Evolutionary conservation across 2,113 vertebrate species (phyloP).

Genomic region (Tychaedon coryphoeus): DNA sequence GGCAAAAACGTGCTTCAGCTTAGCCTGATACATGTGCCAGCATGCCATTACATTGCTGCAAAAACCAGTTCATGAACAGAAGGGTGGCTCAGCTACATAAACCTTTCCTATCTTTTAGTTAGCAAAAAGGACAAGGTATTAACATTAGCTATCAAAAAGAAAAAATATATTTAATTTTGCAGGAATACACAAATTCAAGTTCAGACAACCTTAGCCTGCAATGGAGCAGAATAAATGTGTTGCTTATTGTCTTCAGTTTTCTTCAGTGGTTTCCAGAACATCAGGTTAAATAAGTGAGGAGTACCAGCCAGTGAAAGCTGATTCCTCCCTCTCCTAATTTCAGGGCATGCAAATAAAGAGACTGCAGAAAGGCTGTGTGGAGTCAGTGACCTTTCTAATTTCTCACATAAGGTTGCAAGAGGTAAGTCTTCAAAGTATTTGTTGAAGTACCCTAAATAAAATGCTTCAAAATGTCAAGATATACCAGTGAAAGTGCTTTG

Average conservation of each 20-base stretch:
- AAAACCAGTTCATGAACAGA: background rate
- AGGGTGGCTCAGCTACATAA: background rate
- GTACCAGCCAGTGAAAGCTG: background rate
- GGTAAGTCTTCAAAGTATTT: background rate
- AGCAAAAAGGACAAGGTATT: accelerated
- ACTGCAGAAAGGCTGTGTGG: background rate
- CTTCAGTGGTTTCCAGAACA: background rate
- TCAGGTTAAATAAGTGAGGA: background rate
- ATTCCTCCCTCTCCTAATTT: background rate
- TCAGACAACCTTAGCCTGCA: background rate
- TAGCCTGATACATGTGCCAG: background rate
- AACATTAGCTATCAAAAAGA: background rate
- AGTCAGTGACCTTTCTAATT: background rate
- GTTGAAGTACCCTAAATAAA: background rate
- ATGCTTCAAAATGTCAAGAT: background rate
- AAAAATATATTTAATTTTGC: background rate
- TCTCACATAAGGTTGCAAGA: background rate
- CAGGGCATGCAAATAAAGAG: background rate
- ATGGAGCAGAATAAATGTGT: accelerated
- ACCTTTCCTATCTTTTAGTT: background rate
- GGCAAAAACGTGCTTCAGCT: background rate
- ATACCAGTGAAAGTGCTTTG: background rate
- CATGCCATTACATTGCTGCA: background rate
- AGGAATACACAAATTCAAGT: background rate
- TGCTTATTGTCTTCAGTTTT: background rate